A percentile compares a stretch with the other conserved stretches of the same genome.
phyloP scores from a whole-genome alignment of 2,113 vertebrate species.

The Oreochromis spilurus region DNA sequence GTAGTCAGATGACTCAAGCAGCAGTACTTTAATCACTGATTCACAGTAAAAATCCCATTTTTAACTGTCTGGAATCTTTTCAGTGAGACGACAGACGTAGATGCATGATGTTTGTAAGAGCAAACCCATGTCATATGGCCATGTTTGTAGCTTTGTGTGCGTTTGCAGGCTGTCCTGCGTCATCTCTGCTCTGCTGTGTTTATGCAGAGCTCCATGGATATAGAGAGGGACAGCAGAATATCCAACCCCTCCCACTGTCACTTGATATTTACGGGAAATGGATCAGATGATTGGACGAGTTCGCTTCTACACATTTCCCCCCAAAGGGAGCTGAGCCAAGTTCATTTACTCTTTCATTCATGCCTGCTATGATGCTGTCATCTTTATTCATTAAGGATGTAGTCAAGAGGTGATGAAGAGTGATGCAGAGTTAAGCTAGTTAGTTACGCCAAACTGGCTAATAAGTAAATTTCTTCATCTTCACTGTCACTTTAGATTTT shows the following conservation, averaged over 20 bases:
- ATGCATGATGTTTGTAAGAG: background rate
- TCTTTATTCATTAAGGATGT: background rate
- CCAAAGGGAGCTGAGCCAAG: background rate
- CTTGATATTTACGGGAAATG: slow-evolving; percentile 44
- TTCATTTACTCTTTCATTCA: background rate
- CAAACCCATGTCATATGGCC: background rate
- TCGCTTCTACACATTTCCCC: background rate
- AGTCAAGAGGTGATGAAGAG: background rate
- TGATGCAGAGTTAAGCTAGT: background rate
- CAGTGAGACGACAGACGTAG: background rate
- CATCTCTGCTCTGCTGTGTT: slow-evolving; percentile 46
- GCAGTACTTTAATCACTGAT: slow-evolving; percentile 41
- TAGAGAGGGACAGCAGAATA: slow-evolving; percentile 13
- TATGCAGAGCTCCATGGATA: slow-evolving; percentile 32
- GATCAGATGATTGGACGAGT: slow-evolving; percentile 30
- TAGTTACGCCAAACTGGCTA: background rate
- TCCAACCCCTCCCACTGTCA: slow-evolving; percentile 32
- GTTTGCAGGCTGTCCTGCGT: slow-evolving; percentile 38
- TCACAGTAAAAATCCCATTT: slow-evolving; percentile 14
- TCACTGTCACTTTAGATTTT: background rate
- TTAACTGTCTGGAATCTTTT: background rate
- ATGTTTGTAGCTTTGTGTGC: background rate
- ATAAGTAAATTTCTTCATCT: background rate
- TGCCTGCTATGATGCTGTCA: background rate
- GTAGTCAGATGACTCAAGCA: background rate